Conservation (phyloP, 2,113 vertebrate genomes). For the Neopipo cinnamomea region DNA sequence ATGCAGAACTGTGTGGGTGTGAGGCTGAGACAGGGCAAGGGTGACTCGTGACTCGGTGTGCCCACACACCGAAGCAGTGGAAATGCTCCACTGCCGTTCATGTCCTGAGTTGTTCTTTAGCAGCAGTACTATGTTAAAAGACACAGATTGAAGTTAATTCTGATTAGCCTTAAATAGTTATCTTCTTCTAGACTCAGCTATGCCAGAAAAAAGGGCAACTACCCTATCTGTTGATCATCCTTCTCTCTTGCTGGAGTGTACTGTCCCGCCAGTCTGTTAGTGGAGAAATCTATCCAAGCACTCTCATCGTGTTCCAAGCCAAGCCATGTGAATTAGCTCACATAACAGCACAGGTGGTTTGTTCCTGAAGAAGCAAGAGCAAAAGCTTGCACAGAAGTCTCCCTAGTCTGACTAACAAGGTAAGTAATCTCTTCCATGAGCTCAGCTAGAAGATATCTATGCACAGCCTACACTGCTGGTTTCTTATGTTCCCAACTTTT, state of each 20-base stretch:
- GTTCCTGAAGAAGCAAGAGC: not conserved
- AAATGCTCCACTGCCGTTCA: not conserved
- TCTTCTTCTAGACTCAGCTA: not conserved
- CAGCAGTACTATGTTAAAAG: not conserved
- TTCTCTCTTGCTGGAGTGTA: not conserved
- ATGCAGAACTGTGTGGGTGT: not conserved
- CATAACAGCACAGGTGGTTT: not conserved
- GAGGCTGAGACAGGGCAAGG: not conserved
- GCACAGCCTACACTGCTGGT: not conserved
- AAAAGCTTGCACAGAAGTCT: not conserved
- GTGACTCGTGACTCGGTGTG: accelerated
- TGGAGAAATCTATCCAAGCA: too few relatives aligned
- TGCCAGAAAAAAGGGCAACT: not conserved
- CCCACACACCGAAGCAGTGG: not conserved
- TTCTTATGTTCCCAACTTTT: not conserved
- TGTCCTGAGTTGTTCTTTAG: not conserved
- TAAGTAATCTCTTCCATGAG: not conserved
- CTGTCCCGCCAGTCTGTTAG: not conserved
- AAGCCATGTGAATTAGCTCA: not conserved
- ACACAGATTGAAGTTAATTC: not conserved
- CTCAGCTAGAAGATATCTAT: not conserved
- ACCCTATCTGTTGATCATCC: not conserved
- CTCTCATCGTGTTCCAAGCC: not conserved
- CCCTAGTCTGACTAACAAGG: not conserved
- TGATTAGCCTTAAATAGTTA: not conserved